Base-by-base conservation (phyloP, 2,797 vertebrate genomes). In the Varecia variegata region DNA sequence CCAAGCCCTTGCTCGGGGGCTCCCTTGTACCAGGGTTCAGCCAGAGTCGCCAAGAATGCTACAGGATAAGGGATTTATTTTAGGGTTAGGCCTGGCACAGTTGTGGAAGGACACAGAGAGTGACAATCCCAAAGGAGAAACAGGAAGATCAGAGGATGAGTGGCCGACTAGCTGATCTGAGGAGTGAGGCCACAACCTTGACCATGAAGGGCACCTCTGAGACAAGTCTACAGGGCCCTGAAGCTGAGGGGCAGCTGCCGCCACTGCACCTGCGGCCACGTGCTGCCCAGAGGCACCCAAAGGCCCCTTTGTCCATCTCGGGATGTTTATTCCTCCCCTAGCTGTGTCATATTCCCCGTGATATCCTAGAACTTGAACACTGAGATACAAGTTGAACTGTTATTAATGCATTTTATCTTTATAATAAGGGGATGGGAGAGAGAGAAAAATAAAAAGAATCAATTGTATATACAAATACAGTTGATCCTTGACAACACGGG, bases 201-300 rank as follows among this genome's bases (percentile, higher is more conserved):
- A 27, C 38, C 7, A 1, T 1, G 47, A 30, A 40, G 27, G n/a
- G 27, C 27, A 2, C 23, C 0, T n/a, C 68, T 23, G 32, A 43
- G 70, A 35, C 40, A 20, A 13, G 54, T 47, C 85, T 47, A 7
- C 7, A 6, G 4, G 11, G 4, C 3, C 27, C 67, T 58, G 38
- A 13, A 2, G 56, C 56, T 5, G 18, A 18, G 30, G 71, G 4
- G 2, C 13, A 25, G 67, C 25, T 38, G 40, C 25, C 7, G 1
- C 13, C 40, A 18, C 52, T n/a, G 71, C 38, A 3, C 27, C 60
- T 52, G 67, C 50, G 21, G 38, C 25, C 20, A 0, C 0, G 5
- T 21, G 38, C 11, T 30, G 32, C 73, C 1, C 25, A 8, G 25
- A 8, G 35, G n/a, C 43, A 15, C 32, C 14, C 40, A 38, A 10